A percentile compares a stretch with the other conserved stretches of the same genome.
phyloP scores from a whole-genome alignment of 1,140 invertebrate genomes.

The Telenomus remus region DNA sequence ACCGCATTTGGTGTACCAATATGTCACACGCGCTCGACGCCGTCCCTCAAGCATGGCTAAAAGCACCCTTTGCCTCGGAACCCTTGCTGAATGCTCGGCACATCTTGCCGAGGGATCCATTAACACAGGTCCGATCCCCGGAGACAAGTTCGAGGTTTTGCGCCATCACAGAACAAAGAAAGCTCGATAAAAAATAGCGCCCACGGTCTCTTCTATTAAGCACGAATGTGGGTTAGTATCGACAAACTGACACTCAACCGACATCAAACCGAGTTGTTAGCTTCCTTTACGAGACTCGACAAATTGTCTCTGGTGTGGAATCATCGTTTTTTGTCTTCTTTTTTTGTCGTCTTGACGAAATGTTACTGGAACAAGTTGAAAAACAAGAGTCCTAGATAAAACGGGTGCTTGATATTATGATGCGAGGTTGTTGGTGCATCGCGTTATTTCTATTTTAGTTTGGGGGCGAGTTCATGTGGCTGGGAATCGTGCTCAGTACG shows the following conservation, averaged over 20 bases:
- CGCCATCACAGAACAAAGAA: background rate
- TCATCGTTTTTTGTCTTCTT: conserved; percentile 2
- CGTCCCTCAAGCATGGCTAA: conserved; percentile 38
- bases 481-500: conserved; percentile 7
- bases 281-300: conserved; percentile 37
- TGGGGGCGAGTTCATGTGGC: conserved; percentile 15
- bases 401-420: too few species aligned
- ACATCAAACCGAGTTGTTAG: conserved; percentile 35
- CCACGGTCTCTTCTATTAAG: conserved; percentile 3
- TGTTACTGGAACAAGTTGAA: background rate
- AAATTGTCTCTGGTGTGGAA: conserved; percentile 38
- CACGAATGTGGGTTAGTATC: conserved; percentile 41
- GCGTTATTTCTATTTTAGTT: conserved; percentile 36
- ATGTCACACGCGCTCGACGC: conserved; percentile 41
- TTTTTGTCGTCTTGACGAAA: conserved; percentile 5
- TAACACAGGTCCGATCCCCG: conserved; percentile 31
- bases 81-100: conserved; percentile 23
- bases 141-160: conserved; percentile 38
- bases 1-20: conserved; percentile 55
- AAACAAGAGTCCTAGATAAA: too few species aligned
- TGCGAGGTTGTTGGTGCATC: background rate
- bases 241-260: conserved; percentile 39
- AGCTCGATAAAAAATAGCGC: conserved; percentile 7
- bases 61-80: conserved; percentile 22
- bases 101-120: conserved; percentile 48